These are phyloP conservation scores for pig (Sus scrofa) DNA, from an alignment of 2,113 vertebrate species.

Conservation along the genomic window DNA sequence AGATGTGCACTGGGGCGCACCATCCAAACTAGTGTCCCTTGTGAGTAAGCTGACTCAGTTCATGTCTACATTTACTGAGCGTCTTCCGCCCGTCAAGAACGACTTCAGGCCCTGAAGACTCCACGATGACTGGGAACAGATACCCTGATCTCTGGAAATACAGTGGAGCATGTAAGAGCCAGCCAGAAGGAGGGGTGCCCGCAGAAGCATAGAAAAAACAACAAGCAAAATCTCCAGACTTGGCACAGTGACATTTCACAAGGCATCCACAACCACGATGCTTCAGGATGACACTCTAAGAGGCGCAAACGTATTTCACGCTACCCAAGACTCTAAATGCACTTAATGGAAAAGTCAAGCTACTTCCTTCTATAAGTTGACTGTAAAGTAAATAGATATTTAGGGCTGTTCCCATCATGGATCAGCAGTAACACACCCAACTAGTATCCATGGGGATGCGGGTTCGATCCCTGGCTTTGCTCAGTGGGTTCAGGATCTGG, in stretches of 20 bases:
- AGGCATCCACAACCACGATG: neutral
- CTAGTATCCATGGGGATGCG: too few relatives aligned
- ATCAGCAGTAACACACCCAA: too few relatives aligned
- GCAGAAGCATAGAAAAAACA: neutral
- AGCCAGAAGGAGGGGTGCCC: neutral
- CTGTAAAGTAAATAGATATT: neutral
- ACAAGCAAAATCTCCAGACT: neutral
- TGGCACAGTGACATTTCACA: neutral
- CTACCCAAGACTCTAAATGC: neutral
- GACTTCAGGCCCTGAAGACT: neutral
- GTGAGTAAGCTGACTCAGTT: constrained; percentile 13
- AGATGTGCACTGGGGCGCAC: neutral
- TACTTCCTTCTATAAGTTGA: neutral
- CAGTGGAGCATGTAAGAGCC: neutral
- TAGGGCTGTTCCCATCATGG: too few relatives aligned
- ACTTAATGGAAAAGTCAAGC: neutral
- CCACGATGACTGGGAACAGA: neutral
- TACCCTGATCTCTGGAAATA: neutral
- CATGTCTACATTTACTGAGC: neutral
- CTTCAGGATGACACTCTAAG: neutral
- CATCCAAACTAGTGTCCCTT: neutral
- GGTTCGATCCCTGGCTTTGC: too few relatives aligned
- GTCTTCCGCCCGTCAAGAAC: neutral
- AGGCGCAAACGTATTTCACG: neutral
- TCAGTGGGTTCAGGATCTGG: too few relatives aligned